Conservation (phyloP, 2,797 vertebrate species). For the Enteromius viviparus region DNA sequence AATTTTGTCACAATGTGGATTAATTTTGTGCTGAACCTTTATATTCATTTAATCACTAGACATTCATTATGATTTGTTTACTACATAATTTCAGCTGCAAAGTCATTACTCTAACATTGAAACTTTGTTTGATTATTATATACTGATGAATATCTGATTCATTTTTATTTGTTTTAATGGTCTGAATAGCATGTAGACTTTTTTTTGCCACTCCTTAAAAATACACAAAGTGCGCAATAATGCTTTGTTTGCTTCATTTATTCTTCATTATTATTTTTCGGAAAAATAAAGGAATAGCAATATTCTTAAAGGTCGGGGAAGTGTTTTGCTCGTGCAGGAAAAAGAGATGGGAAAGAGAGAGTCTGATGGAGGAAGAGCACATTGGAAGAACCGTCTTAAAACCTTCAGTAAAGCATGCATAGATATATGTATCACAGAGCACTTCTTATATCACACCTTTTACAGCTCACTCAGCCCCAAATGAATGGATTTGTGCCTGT, state of each 20-base stretch:
- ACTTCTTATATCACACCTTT: constrained; percentile 65
- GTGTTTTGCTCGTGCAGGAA: constrained; percentile 72
- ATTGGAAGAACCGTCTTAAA: constrained; percentile 74
- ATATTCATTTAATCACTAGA: constrained; percentile 36
- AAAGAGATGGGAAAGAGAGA: constrained; percentile 59
- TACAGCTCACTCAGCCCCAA: constrained; percentile 63
- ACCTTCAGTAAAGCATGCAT: constrained; percentile 78
- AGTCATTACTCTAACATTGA: constrained; percentile 21
- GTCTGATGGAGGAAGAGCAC: constrained; percentile 62
- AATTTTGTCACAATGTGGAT: background rate
- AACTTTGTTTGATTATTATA: constrained; percentile 59
- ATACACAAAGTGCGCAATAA: constrained; percentile 34
- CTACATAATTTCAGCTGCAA: constrained; percentile 34
- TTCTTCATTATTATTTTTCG: constrained; percentile 69
- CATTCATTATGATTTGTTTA: constrained; percentile 43
- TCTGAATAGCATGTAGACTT: constrained; percentile 34
- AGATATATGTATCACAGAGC: constrained; percentile 73
- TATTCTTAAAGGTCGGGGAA: constrained; percentile 53
- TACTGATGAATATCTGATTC: constrained; percentile 64
- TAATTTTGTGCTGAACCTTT: background rate
- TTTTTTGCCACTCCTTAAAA: constrained; percentile 36
- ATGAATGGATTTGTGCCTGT: constrained; percentile 52
- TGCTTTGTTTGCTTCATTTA: constrained; percentile 77
- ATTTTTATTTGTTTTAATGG: constrained; percentile 50
- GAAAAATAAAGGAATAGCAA: constrained; percentile 61